Percentiles rank a stretch among this genome's conserved stretches.
phyloP scores from a whole-genome alignment of 1,140 invertebrate genomes.

The Drosophila setifemur region DNA sequence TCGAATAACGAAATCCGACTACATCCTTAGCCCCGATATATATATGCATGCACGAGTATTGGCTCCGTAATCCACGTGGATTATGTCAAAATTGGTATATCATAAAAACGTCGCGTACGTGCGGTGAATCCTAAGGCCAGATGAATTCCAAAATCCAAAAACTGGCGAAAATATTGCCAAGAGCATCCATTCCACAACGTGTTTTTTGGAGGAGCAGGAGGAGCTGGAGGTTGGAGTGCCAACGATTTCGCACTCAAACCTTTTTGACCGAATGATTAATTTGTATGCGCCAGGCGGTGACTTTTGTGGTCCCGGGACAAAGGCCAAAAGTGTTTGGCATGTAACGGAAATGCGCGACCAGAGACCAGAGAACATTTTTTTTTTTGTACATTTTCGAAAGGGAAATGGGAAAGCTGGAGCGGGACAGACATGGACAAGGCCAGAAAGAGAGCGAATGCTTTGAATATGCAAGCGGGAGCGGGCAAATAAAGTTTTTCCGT shows the following conservation, averaged over 20 bases:
- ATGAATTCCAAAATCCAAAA: conserved; percentile 50
- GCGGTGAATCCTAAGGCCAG: conserved; percentile 46
- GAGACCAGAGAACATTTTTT: conserved; percentile 46
- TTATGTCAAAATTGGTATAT: conserved; percentile 81
- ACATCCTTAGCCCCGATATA: conserved; percentile 8
- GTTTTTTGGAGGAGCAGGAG: not conserved
- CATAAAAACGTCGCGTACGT: conserved; percentile 79
- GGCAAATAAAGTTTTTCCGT: conserved; percentile 61
- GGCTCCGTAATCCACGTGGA: conserved; percentile 74
- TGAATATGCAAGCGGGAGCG: conserved; percentile 63
- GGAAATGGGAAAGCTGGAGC: conserved; percentile 12
- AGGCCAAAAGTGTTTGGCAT: conserved; percentile 79
- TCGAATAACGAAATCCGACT: conserved; percentile 48
- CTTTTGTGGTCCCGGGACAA: conserved; percentile 74
- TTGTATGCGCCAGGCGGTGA: conserved; percentile 74
- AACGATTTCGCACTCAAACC: conserved; percentile 52
- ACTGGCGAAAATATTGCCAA: conserved; percentile 37
- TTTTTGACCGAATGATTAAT: conserved; percentile 71
- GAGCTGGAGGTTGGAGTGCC: no score
- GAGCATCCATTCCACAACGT: not conserved
- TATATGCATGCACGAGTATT: conserved; percentile 32
- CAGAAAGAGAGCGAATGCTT: conserved; percentile 24
- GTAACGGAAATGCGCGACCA: conserved; percentile 75
- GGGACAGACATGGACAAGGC: conserved; percentile 15
- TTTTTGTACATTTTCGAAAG: no score